Conservation (phyloP, 2,888 invertebrate genomes). For the Rhagonycha lutea region DNA sequence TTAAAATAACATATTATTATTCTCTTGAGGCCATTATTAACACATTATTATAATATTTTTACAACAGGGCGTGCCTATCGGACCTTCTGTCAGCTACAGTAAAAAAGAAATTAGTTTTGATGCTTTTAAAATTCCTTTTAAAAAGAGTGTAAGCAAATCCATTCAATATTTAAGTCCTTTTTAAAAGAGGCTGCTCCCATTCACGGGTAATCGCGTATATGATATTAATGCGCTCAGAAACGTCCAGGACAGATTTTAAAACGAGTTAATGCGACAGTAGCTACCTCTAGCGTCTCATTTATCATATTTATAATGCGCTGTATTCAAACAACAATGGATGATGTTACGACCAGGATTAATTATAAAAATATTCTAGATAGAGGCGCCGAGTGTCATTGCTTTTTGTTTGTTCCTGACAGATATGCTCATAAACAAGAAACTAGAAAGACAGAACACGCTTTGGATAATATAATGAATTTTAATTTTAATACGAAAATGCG, state of each 20-base stretch:
- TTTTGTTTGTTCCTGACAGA: constrained; percentile 30
- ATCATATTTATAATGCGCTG: constrained; percentile 51
- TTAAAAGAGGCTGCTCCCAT: constrained; percentile 50
- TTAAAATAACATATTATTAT: constrained; percentile 49
- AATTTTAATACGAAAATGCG: not conserved
- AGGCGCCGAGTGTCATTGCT: constrained; percentile 20
- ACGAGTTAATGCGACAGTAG: constrained; percentile 54
- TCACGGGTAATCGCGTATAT: constrained; percentile 56
- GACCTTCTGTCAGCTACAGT: constrained; percentile 54
- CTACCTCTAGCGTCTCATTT: constrained; percentile 50
- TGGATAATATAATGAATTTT: constrained; percentile 2
- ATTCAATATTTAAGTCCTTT: constrained; percentile 44
- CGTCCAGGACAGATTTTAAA: constrained; percentile 56
- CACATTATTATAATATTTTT: constrained; percentile 56
- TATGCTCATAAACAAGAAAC: constrained; percentile 21
- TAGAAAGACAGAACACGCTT: constrained; percentile 2
- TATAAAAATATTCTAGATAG: constrained; percentile 38
- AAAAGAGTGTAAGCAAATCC: constrained; percentile 28
- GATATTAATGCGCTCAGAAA: constrained; percentile 56
- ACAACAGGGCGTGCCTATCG: constrained; percentile 53
- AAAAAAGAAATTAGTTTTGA: constrained; percentile 49
- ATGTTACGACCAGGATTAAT: constrained; percentile 47
- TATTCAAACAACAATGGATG: constrained; percentile 49
- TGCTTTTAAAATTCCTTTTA: constrained; percentile 21
- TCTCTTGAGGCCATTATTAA: constrained; percentile 54